Evolutionary conservation across 37 sponge, comb jelly and placozoan species (phyloP).

Genomic region (Ianthella basta): DNA sequence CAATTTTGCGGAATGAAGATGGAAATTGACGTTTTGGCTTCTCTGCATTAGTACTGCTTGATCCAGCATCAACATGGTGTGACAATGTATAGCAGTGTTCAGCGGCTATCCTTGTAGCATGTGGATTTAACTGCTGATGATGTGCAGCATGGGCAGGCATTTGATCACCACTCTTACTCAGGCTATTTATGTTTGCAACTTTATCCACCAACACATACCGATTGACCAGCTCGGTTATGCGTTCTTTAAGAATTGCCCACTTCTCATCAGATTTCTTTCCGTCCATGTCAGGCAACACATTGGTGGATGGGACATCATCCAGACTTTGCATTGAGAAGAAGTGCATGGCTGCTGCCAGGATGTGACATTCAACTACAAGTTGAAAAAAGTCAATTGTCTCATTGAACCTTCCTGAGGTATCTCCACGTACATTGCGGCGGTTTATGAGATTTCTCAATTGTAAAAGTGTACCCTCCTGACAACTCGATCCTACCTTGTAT

Average conservation of each 20-base stretch:
- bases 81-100: constrained; percentile 24
- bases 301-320: not conserved
- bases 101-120: not conserved
- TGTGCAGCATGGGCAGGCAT: not conserved
- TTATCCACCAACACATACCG: constrained; percentile 24
- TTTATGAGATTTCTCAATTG: constrained; percentile 50
- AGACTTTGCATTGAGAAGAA: constrained; percentile 19
- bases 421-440: constrained; percentile 23
- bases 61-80: not conserved
- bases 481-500: constrained; percentile 32
- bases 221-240: constrained; percentile 11
- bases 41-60: not conserved
- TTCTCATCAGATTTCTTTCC: not conserved
- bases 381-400: constrained; percentile 38
- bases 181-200: not conserved
- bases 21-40: constrained; percentile 3
- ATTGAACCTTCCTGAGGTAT: constrained; percentile 30
- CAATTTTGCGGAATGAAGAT: not conserved
- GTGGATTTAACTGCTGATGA: constrained; percentile 1
- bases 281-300: not conserved
- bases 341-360: constrained; percentile 40
- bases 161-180: not conserved
- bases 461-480: constrained; percentile 31
- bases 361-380: constrained; percentile 5
- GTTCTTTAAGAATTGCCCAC: not conserved